Percentiles rank a stretch among this genome's conserved stretches.
These are phyloP conservation scores for Porites rus DNA, from an alignment of 92 coral and sea anemone genomes.

Conservation along the genomic window DNA sequence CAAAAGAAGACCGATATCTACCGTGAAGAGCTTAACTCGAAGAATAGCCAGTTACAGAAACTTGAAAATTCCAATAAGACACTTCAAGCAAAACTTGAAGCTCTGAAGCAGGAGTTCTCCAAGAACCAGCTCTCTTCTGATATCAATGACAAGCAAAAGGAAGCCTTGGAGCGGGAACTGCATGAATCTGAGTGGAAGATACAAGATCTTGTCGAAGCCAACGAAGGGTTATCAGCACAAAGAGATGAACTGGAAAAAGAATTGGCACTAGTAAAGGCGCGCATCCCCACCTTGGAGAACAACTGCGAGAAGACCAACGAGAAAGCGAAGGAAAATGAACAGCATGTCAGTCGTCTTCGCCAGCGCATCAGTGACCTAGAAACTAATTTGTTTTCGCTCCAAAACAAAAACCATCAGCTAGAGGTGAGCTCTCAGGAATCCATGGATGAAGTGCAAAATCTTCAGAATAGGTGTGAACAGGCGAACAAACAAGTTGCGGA, in stretches of 20 bases:
- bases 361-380: slow-evolving; percentile 86
- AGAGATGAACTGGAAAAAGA: slow-evolving; percentile 92
- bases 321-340: slow-evolving; percentile 84
- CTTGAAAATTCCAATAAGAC: slow-evolving; percentile 87
- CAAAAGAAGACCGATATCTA: slow-evolving; percentile 86
- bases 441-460: slow-evolving; percentile 73
- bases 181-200: slow-evolving; percentile 83
- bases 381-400: slow-evolving; percentile 82
- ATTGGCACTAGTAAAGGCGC: slow-evolving; percentile 73
- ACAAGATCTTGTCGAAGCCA: slow-evolving; percentile 88
- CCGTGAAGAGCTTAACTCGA: slow-evolving; percentile 85
- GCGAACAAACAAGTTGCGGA: slow-evolving; percentile 70
- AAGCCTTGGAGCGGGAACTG: slow-evolving; percentile 82
- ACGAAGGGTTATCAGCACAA: slow-evolving; percentile 72
- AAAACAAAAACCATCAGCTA: slow-evolving; percentile 81
- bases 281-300: slow-evolving; percentile 82
- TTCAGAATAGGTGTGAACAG: slow-evolving; percentile 70
- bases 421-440: slow-evolving; percentile 86
- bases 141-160: slow-evolving; percentile 83
- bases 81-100: slow-evolving; percentile 84
- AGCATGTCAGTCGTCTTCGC: slow-evolving; percentile 81
- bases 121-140: slow-evolving; percentile 92
- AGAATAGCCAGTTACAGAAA: slow-evolving; percentile 79
- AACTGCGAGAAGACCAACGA: slow-evolving; percentile 87
- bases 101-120: slow-evolving; percentile 88